phyloP scores from a whole-genome alignment of 2,113 vertebrate genomes.

The Halichoerus grypus region DNA sequence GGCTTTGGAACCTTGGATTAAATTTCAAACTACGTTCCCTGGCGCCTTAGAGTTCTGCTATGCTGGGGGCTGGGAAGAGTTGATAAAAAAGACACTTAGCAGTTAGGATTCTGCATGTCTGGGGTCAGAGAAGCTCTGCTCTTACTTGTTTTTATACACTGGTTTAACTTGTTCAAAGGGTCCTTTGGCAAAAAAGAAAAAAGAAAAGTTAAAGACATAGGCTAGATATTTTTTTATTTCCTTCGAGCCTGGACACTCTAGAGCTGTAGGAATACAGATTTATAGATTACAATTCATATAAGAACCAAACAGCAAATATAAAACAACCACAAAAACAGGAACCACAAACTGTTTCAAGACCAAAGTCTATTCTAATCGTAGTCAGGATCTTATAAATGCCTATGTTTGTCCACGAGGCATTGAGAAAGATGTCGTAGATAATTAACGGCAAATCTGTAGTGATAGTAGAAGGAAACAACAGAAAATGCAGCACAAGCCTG shows the following conservation, averaged over 20 bases:
- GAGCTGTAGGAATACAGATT: neutral
- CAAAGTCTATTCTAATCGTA: neutral
- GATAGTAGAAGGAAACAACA: neutral
- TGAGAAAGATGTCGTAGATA: neutral
- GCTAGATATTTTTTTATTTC: constrained; percentile 15
- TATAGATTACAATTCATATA: neutral
- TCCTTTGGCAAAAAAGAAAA: neutral
- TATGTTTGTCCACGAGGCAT: neutral
- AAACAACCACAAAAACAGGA: constrained; percentile 18
- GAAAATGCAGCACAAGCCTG: neutral
- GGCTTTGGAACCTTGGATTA: constrained; percentile 7
- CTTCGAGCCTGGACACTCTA: neutral
- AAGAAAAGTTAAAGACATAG: neutral
- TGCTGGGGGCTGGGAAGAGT: neutral
- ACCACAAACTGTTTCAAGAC: neutral
- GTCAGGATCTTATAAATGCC: neutral
- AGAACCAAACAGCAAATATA: neutral
- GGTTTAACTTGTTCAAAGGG: neutral
- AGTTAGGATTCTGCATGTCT: neutral
- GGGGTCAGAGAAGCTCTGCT: neutral
- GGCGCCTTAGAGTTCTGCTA: neutral
- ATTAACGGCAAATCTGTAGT: neutral
- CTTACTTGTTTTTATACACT: neutral
- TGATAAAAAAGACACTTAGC: neutral
- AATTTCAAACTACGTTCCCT: neutral